These are phyloP conservation scores for Aethes cnicana DNA, from an alignment of 2,888 invertebrate species.

Conservation along the genomic window DNA sequence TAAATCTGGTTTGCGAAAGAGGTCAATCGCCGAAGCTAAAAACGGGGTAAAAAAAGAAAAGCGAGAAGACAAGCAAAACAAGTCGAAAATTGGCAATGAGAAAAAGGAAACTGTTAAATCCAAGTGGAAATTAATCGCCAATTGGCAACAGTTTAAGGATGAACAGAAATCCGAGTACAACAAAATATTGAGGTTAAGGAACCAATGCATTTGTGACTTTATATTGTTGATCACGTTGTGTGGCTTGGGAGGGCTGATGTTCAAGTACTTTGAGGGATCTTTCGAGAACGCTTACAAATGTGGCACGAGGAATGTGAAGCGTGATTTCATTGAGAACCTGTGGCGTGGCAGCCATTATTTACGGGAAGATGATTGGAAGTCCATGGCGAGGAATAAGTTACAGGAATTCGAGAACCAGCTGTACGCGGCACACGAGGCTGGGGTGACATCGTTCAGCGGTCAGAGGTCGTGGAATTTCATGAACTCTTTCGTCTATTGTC, in stretches of 20 bases:
- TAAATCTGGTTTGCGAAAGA: constrained; percentile 59
- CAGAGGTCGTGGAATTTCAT: constrained; percentile 93
- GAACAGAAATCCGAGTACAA: constrained; percentile 82
- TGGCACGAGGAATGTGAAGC: constrained; percentile 91
- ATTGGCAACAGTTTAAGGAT: constrained; percentile 83
- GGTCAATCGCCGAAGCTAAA: constrained; percentile 50
- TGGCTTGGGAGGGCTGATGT: constrained; percentile 90
- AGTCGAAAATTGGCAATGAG: constrained; percentile 45
- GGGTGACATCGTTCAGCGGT: constrained; percentile 91
- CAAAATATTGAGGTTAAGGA: constrained; percentile 80
- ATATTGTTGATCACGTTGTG: constrained; percentile 87
- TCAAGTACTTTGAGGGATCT: constrained; percentile 91
- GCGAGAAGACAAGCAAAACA: constrained; percentile 46
- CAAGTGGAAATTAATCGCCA: constrained; percentile 65
- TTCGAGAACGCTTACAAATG: constrained; percentile 94
- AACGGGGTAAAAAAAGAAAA: constrained; percentile 43
- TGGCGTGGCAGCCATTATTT: constrained; percentile 92
- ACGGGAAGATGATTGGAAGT: constrained; percentile 95
- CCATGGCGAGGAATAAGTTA: constrained; percentile 89
- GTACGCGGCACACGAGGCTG: constrained; percentile 91
- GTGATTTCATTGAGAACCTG: constrained; percentile 91
- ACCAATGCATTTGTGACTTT: constrained; percentile 86
- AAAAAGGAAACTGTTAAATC: constrained; percentile 55
- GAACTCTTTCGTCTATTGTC: constrained; percentile 92
- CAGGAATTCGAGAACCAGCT: constrained; percentile 93